Percentiles rank a stretch among this genome's conserved stretches.
Evolutionary conservation across 1,140 invertebrate species (phyloP).

Genomic region (Maconellicoccus hirsutus): DNA sequence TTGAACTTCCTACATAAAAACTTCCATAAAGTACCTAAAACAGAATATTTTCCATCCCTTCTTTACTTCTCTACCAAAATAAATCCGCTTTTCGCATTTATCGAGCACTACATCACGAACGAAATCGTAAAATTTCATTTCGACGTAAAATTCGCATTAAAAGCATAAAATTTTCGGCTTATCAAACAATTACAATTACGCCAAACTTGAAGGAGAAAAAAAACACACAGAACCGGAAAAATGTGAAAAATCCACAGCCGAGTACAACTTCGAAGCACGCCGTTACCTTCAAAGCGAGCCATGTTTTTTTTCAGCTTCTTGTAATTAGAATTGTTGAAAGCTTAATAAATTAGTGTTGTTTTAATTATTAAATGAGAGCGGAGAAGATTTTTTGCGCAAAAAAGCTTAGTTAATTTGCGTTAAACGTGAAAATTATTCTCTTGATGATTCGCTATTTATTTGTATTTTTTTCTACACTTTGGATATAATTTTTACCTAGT

Average conservation of each 20-base stretch:
- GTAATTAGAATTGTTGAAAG: slow-evolving; percentile 9
- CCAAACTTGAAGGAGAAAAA: background rate
- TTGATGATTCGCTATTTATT: slow-evolving; percentile 5
- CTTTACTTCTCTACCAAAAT: no score
- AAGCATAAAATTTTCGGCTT: background rate
- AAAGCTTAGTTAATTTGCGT: background rate
- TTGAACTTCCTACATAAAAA: no score
- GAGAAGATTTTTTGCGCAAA: background rate
- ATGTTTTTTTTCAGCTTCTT: background rate
- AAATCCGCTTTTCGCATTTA: no score
- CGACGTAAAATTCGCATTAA: no score
- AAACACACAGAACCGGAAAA: background rate
- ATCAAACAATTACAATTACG: background rate
- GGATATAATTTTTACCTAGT: background rate
- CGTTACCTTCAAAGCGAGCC: background rate
- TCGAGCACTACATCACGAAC: no score
- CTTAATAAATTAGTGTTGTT: slow-evolving; percentile 9
- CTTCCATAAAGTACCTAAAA: no score
- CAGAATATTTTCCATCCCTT: no score
- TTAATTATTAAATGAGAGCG: slow-evolving; percentile 4
- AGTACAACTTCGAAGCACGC: background rate
- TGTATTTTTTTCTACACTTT: background rate
- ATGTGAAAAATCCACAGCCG: background rate
- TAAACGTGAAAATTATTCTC: background rate
- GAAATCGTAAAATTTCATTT: no score